Conservation (phyloP, 2,888 invertebrate species). For the Heliconius cydno region DNA sequence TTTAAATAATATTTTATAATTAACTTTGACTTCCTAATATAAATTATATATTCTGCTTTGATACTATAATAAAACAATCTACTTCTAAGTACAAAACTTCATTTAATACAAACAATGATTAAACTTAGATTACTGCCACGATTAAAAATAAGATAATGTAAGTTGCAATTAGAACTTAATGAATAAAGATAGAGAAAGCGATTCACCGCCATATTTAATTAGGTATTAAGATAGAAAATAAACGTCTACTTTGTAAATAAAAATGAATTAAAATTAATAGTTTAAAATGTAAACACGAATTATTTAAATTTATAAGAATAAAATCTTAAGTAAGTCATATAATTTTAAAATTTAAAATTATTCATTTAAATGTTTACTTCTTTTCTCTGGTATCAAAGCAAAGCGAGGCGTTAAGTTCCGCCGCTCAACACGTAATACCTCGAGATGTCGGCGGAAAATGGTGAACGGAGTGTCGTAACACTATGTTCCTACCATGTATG, state of each 20-base stretch:
- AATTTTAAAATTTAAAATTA: too few relatives aligned
- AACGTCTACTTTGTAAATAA: slow-evolving; percentile 53
- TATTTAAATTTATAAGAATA: not conserved
- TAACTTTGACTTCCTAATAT: not conserved
- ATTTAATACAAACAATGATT: slow-evolving; percentile 33
- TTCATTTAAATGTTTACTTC: too few relatives aligned
- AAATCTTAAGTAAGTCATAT: not conserved
- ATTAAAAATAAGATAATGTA: slow-evolving; percentile 44
- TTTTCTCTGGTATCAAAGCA: too few relatives aligned
- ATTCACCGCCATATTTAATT: slow-evolving; percentile 64
- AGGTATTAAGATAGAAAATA: slow-evolving; percentile 62
- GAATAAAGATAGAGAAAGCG: slow-evolving; percentile 57
- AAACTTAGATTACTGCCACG: slow-evolving; percentile 33
- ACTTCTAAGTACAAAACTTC: not conserved
- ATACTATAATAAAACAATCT: not conserved
- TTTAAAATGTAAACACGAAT: too few relatives aligned
- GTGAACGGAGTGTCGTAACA: too few relatives aligned
- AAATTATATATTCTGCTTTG: not conserved
- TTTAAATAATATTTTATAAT: not conserved
- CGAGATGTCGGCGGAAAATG: too few relatives aligned
- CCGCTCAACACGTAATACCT: too few relatives aligned
- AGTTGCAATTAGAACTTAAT: slow-evolving; percentile 52
- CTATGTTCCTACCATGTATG: too few relatives aligned
- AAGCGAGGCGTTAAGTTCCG: too few relatives aligned
- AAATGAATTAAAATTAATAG: too few relatives aligned